A percentile compares a stretch with the other conserved stretches of the same genome.
These are phyloP conservation scores for Thecophora atra DNA, from an alignment of 2,888 invertebrate species.

Conservation along the genomic window DNA sequence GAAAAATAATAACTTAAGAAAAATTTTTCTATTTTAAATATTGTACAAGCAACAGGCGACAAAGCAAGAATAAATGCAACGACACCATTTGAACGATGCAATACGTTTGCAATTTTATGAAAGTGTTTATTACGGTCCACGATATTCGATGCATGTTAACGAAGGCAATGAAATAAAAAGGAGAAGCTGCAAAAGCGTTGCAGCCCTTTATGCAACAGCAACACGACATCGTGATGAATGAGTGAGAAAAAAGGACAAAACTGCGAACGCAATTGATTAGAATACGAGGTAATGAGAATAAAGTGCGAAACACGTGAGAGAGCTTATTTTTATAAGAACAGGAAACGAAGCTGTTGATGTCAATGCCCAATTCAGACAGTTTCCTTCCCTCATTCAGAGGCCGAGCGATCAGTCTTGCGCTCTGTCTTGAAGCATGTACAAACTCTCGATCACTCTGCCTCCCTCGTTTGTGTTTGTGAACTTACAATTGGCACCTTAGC, in stretches of 20 bases:
- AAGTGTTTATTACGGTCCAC: constrained; percentile 35
- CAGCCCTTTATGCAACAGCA: not conserved
- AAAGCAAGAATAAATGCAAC: not conserved
- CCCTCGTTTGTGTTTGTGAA: too few species aligned
- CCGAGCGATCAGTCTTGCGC: too few species aligned
- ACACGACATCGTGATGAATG: not conserved
- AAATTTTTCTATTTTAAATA: not conserved
- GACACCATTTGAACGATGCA: not conserved
- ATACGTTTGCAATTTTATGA: constrained; percentile 42
- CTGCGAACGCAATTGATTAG: constrained; percentile 20
- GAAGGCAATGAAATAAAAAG: not conserved
- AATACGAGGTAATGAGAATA: constrained; percentile 8
- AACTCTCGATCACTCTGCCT: not conserved
- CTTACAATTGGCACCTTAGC: not conserved
- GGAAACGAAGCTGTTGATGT: too few species aligned
- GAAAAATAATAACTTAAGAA: too few species aligned
- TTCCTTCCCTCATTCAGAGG: not conserved
- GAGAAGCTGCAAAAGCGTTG: too few species aligned
- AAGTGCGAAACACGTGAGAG: constrained; percentile 25
- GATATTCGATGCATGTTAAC: not conserved
- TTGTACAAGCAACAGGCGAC: constrained; percentile 6
- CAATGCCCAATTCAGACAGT: too few species aligned
- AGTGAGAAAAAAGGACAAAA: too few species aligned
- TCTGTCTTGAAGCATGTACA: too few species aligned
- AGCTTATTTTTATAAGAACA: not conserved